These are phyloP conservation scores for Ceratosolen fusciceps DNA, from an alignment of 1,140 invertebrate species.

Conservation along the genomic window DNA sequence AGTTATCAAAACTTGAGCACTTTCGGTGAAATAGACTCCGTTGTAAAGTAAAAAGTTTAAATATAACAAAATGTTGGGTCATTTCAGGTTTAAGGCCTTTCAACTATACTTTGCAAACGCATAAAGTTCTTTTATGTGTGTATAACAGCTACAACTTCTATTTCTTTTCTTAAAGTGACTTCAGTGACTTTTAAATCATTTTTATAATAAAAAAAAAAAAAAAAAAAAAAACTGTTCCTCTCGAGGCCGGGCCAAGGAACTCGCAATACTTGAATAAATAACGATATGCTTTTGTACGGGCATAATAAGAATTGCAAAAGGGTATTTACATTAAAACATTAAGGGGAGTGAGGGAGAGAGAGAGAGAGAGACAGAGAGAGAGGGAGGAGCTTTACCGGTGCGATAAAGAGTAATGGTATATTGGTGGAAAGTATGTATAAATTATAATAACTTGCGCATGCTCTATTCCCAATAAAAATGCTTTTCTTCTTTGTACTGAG, in stretches of 20 bases:
- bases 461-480: too few species aligned
- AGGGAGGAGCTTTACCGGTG: too few species aligned
- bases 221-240: background rate
- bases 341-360: too few species aligned
- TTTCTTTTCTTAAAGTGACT: background rate
- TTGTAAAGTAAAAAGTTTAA: slow-evolving; percentile 7
- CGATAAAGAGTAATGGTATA: too few species aligned
- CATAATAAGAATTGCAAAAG: background rate
- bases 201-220: background rate
- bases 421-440: too few species aligned
- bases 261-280: background rate
- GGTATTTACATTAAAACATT: background rate
- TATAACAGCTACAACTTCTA: background rate
- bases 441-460: too few species aligned
- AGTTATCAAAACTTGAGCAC: background rate
- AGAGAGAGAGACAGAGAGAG: too few species aligned
- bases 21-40: background rate
- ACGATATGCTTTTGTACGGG: background rate
- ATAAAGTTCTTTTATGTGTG: slow-evolving; percentile 9
- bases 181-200: background rate
- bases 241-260: background rate
- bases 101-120: background rate
- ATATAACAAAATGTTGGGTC: slow-evolving; percentile 2
- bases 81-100: background rate
- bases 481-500: too few species aligned